Conservation (phyloP, 1,140 invertebrate genomes). For the Pentalonia nigronervosa region DNA sequence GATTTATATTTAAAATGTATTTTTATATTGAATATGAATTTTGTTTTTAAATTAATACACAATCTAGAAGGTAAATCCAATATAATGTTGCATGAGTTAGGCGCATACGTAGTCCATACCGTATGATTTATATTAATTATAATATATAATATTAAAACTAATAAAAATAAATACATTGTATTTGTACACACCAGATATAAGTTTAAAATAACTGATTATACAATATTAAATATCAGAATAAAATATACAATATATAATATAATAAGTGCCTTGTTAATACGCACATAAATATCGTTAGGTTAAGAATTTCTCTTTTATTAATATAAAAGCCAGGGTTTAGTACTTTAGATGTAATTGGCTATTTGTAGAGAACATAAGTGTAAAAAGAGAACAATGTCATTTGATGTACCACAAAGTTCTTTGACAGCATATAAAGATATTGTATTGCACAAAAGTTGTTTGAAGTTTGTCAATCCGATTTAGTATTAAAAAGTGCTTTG, state of each 20-base stretch:
- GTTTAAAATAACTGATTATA: background rate
- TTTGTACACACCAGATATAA: background rate
- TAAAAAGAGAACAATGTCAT: background rate
- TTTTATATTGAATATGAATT: background rate
- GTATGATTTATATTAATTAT: no score
- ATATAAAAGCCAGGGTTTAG: background rate
- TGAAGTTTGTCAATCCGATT: background rate
- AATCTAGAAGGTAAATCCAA: background rate
- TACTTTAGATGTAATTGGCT: background rate
- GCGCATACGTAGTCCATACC: no score
- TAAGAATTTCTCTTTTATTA: background rate
- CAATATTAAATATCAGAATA: no score
- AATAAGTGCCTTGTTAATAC: background rate
- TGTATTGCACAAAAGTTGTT: background rate
- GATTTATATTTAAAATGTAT: no score
- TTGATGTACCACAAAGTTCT: background rate
- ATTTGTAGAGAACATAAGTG: background rate
- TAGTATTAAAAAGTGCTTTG: background rate
- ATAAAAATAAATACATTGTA: no score
- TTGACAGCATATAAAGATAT: background rate
- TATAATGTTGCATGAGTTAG: no score
- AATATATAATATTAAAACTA: no score
- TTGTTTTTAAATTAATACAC: background rate
- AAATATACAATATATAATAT: background rate
- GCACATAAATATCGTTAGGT: background rate